Base-by-base conservation (phyloP, 2,888 invertebrate genomes). In the Diadromus collaris region DNA sequence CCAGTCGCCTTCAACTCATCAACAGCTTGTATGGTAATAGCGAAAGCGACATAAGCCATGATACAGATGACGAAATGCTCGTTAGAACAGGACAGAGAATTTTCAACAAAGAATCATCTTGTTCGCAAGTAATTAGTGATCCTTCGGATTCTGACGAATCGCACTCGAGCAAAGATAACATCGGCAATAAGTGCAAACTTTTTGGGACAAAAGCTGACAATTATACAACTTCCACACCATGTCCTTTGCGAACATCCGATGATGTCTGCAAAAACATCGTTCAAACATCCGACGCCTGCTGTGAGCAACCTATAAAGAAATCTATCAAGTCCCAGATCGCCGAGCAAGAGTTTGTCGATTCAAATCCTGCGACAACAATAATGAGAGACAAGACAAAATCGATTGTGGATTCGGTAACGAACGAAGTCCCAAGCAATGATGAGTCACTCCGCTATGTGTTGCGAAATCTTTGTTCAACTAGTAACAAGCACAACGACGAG, bases 1-100 rank as follows among this genome's bases (percentile, higher is more conserved):
- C 82, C 2, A 51, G 69, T 46, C 81, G 79, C 76, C n/a, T 84
- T 7, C 81, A 73, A 46, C 78, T 73, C 10, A 74, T 85, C 32
- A 83, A 85, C 77, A 76, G 83, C 7, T n/a, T 61, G 29, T 54
- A 51, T 65, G 69, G 54, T 19, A 81, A 44, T 7, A 13, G 5
- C 2, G 81, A 80, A 0, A 78, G 76, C 34, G 80, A 79, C 7
- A 78, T 78, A 6, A 82, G 82, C 19, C 16, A 19, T 10, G 77
- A 79, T 13, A 79, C 75, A 0, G 76, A 77, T 34, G 78, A 79
- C 13, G 38, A 38, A 60, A 19, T 10, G 38, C 13, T 51, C 5
- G 51, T 1, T 24, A 5, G 21, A 51, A 51, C 19, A 27, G 13
- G 24, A 32, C n/a, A 27, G 38, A 56, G 7, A 56, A 46, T 54